Evolutionary conservation across 2,888 invertebrate genomes (phyloP), one percentile per base, ranked within the genome.

Genomic region (Caenorhabditis drosophilae): DNA sequence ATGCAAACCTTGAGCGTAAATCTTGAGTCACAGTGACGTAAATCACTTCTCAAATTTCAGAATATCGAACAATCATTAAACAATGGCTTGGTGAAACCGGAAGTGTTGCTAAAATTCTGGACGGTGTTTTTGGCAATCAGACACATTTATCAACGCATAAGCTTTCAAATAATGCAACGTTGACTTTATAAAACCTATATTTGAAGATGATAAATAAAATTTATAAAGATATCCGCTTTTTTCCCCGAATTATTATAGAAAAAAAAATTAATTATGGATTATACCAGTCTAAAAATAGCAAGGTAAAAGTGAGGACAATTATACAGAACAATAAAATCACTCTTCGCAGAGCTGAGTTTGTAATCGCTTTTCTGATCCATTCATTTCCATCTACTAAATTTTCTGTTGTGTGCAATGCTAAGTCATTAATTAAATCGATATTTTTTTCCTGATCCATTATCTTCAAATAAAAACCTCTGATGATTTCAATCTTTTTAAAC

Each of bases 231-330:
- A n/a, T n/a, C n/a, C n/a, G n/a, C n/a, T n/a, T n/a, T n/a, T n/a
- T n/a, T n/a, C n/a, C n/a, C n/a, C n/a, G n/a, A n/a, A n/a, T n/a
- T n/a, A n/a, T n/a, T n/a, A n/a, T n/a, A n/a, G n/a, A n/a, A n/a
- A n/a, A n/a, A 31, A 31, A 31, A 31, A 16, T 12, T 12, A 25
- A 16, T 50, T 63, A 64, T n/a, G 59, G 59, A 88, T 97, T 97
- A 85, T 97, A 98, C 97, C 97, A 98, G 87, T 98, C 96, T 51
- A 98, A 88, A 85, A 98, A 98, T 11, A 98, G 87, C 50, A 98
- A 87, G 20, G 94, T 91, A 84, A 97, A 93, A 36, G 96, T 93
- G 89, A 96, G 91, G 36, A 97, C 93, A 75, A 97, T 86, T 53
- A 98, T 87, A 84, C 96, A 95, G 86, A 98, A 97, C 26, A 98